phyloP scores from a whole-genome alignment of 2,888 invertebrate genomes.

The Drosophila recens region DNA sequence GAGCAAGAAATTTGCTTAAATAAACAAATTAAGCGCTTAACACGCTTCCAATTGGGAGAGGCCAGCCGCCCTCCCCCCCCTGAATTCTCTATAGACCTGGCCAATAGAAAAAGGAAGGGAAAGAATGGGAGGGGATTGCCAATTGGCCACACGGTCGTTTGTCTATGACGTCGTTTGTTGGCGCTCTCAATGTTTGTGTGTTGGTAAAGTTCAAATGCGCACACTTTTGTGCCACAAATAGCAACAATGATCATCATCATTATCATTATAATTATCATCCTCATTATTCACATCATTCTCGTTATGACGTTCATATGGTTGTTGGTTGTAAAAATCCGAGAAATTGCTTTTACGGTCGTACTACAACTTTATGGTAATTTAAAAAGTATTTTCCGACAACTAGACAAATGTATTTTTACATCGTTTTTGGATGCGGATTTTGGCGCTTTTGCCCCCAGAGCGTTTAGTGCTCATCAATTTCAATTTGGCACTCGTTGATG shows the following conservation, averaged over 20 bases:
- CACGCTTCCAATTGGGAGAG: slow-evolving; percentile 75
- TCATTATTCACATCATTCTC: neutral
- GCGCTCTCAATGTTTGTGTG: slow-evolving; percentile 47
- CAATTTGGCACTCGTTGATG: slow-evolving; percentile 39
- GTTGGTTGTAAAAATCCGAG: slow-evolving; percentile 31
- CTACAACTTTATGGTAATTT: slow-evolving; percentile 64
- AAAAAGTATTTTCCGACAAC: slow-evolving; percentile 54
- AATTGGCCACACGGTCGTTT: slow-evolving; percentile 24
- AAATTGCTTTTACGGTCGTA: slow-evolving; percentile 44
- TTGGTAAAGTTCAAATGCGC: slow-evolving; percentile 68
- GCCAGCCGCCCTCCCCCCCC: slow-evolving; percentile 19
- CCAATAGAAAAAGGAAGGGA: neutral
- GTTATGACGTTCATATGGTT: slow-evolving; percentile 22
- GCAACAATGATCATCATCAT: slow-evolving; percentile 28
- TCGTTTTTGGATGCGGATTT: slow-evolving; percentile 28
- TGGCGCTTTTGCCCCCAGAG: slow-evolving; percentile 6
- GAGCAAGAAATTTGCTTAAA: slow-evolving; percentile 61
- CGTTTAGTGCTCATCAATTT: slow-evolving; percentile 53
- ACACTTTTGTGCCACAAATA: slow-evolving; percentile 72
- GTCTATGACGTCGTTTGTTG: slow-evolving; percentile 70
- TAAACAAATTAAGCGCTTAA: slow-evolving; percentile 72
- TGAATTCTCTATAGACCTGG: neutral
- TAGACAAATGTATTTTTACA: slow-evolving; percentile 67
- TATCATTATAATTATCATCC: neutral
- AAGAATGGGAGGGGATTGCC: neutral